Evolutionary conservation across 2,888 invertebrate species (phyloP), one percentile per base, ranked within the genome.

Genomic region (Sinhomidia bicolor): DNA sequence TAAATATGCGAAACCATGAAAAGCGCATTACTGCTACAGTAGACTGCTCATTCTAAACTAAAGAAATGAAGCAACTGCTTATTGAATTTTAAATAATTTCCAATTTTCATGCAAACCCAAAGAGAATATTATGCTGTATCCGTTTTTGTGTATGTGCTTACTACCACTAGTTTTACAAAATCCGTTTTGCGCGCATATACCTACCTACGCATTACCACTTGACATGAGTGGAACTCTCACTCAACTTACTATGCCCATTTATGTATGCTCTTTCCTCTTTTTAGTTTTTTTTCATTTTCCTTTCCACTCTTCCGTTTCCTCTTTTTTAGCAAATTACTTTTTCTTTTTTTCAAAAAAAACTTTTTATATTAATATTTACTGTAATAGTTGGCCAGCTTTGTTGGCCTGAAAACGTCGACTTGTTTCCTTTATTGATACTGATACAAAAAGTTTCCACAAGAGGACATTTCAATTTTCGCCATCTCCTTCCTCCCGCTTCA

Each of bases 391-490:
- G 32, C 4, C 62, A 65, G 62, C 32, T 65, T 32, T 14, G 10
- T 14, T 17, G 17, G 3, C 3, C 32, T 5, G 29, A 32, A 32
- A 32, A 32, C 9, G 6, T 6, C 26, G n/a, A n/a, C 32, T 32
- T 14, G 14, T 12, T 32, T 65, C 17, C 62, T 65, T 32, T 65
- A 60, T 60, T 60, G 60, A 60, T 23, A 60, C 62, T 65, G 32
- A 65, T 29, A 65, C 60, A 65, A 65, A 65, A 65, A 65, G 62
- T 65, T 65, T 65, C 62, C 62, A 32, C 29, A 6, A 17, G 62
- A 65, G 62, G 32, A 65, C 62, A 65, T 65, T 65, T 65, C 62
- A 65, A 65, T 65, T 65, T 65, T 65, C 29, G 9, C 29, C 62
- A 23, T 60, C 62, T 7, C n/a, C 32, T 65, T 65, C 29, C 32